Base-by-base conservation (phyloP, 2,888 invertebrate genomes). In the Myathropa florea region DNA sequence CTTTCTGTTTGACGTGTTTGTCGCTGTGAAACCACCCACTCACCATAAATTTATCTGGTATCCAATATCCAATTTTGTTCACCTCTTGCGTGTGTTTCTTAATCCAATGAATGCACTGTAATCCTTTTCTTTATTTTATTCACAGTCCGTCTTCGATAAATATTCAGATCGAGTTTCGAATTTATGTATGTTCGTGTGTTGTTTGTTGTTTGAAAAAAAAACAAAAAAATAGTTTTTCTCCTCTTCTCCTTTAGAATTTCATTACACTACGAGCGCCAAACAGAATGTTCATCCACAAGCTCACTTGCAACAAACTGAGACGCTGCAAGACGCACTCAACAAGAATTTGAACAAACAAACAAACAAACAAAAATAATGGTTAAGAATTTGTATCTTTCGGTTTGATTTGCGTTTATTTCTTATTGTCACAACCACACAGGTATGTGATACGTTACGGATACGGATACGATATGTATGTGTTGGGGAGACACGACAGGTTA, bases 11-110 rank as follows among this genome's bases (percentile, higher is more conserved):
- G 65, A 84, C 65, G 75, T 81, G 81, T 57, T 65, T 77, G 72
- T 72, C 77, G 64, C 33, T 53, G 46, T 55, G 60, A 64, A 73
- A 73, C 77, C 81, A 67, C 30, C 39, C 26, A 46, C 78, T 57
- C 81, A 86, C 86, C 86, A 86, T 86, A 82, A 86, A 83, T 83
- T 86, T 83, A 79, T 86, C 71, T 86, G 73, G 70, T 86, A 86
- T 86, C 86, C 86, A 83, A 86, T 86, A 86, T 86, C 86, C 86
- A 86, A 86, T 85, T 72, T 73, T 61, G 23, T 76, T 36, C 26
- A 53, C 33, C 23, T 46, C 59, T 79, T 59, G 53, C 46, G 53
- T 21, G 33, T 33, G 26, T 12, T 10, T 9, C 65, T 67, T 63
- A 64, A 46, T 65, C 70, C 60, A 76, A 84, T 68, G 30, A 63